Percentiles rank a stretch among this genome's conserved stretches.
Conservation (phyloP, 2,113 vertebrate genomes). For the Phyllostomus hastatus region DNA sequence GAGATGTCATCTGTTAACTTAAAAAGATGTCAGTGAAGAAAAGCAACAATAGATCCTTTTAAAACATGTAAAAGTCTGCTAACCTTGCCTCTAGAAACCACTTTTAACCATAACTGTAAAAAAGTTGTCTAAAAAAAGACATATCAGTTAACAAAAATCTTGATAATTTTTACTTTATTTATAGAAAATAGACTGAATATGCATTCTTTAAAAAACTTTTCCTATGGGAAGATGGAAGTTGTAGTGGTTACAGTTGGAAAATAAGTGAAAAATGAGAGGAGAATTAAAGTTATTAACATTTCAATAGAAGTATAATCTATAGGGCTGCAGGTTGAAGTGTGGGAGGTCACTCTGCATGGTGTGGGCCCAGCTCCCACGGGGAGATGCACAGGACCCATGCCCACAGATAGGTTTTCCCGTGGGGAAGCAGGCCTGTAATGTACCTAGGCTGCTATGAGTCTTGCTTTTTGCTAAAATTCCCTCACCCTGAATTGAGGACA, state of each 20-base stretch:
- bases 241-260: not conserved
- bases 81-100: not conserved
- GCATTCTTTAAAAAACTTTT: not conserved
- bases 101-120: not conserved
- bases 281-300: not conserved
- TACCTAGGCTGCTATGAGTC: no score
- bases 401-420: no score
- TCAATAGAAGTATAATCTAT: not conserved
- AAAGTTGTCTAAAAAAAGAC: not conserved
- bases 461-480: no score
- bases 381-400: no score
- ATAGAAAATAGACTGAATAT: no score
- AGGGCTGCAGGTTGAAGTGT: no score
- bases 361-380: no score
- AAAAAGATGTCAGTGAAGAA: not conserved
- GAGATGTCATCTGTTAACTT: not conserved
- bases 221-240: not conserved
- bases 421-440: no score
- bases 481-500: no score
- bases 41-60: not conserved
- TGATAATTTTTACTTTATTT: not conserved
- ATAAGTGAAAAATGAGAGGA: not conserved
- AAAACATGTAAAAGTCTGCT: not conserved
- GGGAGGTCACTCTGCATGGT: no score
- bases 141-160: not conserved